phyloP scores from a whole-genome alignment of 2,113 vertebrate genomes.

The Ochotona curzoniae region DNA sequence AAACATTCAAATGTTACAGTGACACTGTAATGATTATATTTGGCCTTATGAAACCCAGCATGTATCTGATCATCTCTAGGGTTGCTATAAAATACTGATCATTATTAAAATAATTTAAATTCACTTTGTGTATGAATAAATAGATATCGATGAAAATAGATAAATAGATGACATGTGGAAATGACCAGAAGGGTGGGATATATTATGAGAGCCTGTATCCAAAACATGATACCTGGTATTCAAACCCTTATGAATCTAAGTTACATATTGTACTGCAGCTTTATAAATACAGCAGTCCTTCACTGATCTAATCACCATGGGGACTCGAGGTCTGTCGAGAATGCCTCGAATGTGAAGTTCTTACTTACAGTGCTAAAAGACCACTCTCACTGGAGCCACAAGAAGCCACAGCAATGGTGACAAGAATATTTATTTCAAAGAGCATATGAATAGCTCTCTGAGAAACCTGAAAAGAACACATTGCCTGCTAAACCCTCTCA shows the following conservation, averaged over 20 bases:
- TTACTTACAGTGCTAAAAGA: slow-evolving; percentile 55
- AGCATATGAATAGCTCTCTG: slow-evolving; percentile 8
- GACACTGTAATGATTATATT: background rate
- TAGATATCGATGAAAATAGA: background rate
- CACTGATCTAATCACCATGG: background rate
- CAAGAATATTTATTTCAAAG: slow-evolving; percentile 66
- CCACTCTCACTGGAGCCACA: slow-evolving; percentile 29
- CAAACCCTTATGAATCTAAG: slow-evolving; percentile 34
- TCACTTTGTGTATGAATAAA: background rate
- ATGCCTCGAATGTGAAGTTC: slow-evolving; percentile 49
- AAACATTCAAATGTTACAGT: slow-evolving; percentile 44
- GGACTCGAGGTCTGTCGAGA: slow-evolving; percentile 26
- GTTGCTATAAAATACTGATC: background rate
- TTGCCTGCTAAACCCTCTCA: slow-evolving; percentile 20
- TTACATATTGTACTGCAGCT: background rate
- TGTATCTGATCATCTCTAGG: background rate
- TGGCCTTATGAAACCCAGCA: background rate
- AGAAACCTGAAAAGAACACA: slow-evolving; percentile 41
- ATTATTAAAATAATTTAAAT: slow-evolving; percentile 41
- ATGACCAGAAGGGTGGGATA: background rate
- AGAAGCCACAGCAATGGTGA: slow-evolving; percentile 45
- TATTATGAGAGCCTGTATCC: background rate
- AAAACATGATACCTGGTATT: background rate
- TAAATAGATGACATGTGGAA: background rate
- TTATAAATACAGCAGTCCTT: slow-evolving; percentile 14